phyloP scores from a whole-genome alignment of 2,888 invertebrate species.

The Anthoptus insignis region DNA sequence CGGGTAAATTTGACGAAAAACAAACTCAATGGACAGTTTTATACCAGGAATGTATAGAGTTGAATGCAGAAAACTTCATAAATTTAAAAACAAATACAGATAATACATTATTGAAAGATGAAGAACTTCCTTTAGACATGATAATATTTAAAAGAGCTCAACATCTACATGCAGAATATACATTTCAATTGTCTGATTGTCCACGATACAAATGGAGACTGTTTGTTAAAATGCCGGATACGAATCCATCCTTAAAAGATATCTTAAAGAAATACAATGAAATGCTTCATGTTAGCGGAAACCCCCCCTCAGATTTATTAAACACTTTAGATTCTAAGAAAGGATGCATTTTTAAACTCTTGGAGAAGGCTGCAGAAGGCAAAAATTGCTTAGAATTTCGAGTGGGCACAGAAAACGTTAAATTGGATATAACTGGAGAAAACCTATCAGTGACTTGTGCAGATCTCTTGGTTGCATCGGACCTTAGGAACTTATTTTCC shows the following conservation, averaged over 20 bases:
- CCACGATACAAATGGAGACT: constrained; percentile 52
- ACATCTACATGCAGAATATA: constrained; percentile 59
- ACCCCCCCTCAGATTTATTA: no score
- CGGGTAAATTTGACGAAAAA: constrained; percentile 62
- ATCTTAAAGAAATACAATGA: no score
- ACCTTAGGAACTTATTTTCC: constrained; percentile 68
- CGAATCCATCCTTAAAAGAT: constrained; percentile 56
- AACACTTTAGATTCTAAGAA: constrained; percentile 53
- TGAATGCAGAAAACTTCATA: constrained; percentile 71
- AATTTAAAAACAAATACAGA: constrained; percentile 48
- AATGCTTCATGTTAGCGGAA: no score
- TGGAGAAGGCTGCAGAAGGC: constrained; percentile 64
- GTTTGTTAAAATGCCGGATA: constrained; percentile 68
- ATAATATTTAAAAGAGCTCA: constrained; percentile 54
- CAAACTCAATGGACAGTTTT: constrained; percentile 65
- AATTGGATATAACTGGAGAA: constrained; percentile 60
- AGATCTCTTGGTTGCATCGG: constrained; percentile 58
- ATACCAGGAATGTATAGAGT: constrained; percentile 57
- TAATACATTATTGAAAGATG: constrained; percentile 53
- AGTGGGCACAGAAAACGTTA: constrained; percentile 59
- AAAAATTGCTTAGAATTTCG: constrained; percentile 56
- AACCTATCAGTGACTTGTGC: constrained; percentile 60
- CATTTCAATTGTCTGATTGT: constrained; percentile 52
- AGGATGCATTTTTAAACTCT: constrained; percentile 58
- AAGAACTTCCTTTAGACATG: constrained; percentile 54